phyloP scores from a whole-genome alignment of 2,797 vertebrate genomes.

The Anguilla anguilla region DNA sequence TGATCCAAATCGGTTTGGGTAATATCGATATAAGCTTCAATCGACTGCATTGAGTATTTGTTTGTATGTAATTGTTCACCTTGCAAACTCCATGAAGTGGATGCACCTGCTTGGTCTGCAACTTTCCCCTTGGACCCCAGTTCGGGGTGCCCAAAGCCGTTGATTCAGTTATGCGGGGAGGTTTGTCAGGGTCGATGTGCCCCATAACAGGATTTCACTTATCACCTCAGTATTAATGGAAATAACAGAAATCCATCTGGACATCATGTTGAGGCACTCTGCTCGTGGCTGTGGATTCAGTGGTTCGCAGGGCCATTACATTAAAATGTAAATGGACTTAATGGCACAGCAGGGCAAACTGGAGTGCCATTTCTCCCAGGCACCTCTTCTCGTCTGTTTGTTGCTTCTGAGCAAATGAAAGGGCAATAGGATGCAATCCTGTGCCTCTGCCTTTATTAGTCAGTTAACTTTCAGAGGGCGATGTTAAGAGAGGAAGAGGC shows the following conservation, averaged over 20 bases:
- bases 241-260: neutral
- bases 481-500: neutral
- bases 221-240: constrained; percentile 34
- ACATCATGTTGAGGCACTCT: neutral
- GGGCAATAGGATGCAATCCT: neutral
- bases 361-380: neutral
- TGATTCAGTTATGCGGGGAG: neutral
- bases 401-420: neutral
- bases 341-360: neutral
- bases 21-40: neutral
- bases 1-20: neutral
- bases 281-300: neutral
- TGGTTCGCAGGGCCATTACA: neutral
- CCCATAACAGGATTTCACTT: constrained; percentile 40
- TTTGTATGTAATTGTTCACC: neutral
- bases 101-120: neutral
- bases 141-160: neutral
- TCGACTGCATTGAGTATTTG: neutral
- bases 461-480: too few species aligned
- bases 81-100: neutral
- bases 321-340: neutral
- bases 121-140: neutral
- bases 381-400: neutral
- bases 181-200: constrained; percentile 41
- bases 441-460: neutral